Evolutionary conservation across 37 sponge, comb jelly and placozoan genomes (phyloP).

Genomic region (Chondrosia reniformis): DNA sequence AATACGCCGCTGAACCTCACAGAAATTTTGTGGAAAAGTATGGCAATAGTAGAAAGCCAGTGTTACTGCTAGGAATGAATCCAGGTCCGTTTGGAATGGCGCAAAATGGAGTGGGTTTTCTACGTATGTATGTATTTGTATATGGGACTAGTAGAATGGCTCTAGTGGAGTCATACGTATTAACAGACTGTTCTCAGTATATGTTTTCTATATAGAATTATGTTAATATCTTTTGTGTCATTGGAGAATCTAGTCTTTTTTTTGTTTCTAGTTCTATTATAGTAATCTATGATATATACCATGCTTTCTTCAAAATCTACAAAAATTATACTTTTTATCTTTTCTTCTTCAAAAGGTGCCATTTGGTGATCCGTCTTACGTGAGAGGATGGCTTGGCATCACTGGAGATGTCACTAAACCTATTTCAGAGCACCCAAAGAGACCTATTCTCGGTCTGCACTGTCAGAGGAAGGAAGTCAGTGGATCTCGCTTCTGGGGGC

Average conservation of each 20-base stretch:
- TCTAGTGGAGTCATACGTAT: no score
- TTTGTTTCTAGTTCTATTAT: neutral
- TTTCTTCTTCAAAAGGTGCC: conserved; percentile 61
- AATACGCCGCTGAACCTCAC: conserved; percentile 76
- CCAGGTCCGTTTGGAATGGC: conserved; percentile 93
- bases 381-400: conserved; percentile 54
- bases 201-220: no score
- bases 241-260: neutral
- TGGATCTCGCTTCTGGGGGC: conserved; percentile 66
- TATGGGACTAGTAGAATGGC: neutral
- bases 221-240: no score
- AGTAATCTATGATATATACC: neutral
- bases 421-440: conserved; percentile 61
- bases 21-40: conserved; percentile 51
- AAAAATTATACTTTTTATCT: no score
- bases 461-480: conserved; percentile 53
- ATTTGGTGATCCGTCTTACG: conserved; percentile 61
- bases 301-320: neutral
- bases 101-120: conserved; percentile 75
- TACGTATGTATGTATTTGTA: neutral
- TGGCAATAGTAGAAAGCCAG: conserved; percentile 51
- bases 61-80: conserved; percentile 87
- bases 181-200: no score
- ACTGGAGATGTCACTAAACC: conserved; percentile 55
- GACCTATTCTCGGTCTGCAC: conserved; percentile 45